A percentile compares a stretch with the other conserved stretches of the same genome.
phyloP scores from a whole-genome alignment of 2,797 vertebrate species.

The Semotilus atromaculatus region DNA sequence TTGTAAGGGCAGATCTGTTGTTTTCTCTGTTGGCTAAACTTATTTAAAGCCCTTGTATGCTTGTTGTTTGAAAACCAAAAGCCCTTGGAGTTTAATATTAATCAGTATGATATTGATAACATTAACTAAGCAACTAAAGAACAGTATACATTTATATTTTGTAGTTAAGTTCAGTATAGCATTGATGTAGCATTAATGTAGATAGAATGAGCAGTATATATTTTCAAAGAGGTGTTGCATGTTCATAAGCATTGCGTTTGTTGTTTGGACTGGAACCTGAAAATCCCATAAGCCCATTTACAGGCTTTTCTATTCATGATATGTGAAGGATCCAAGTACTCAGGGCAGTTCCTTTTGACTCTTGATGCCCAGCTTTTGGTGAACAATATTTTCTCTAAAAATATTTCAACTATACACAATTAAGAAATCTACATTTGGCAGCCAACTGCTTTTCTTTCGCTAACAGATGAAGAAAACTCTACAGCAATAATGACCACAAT shows the following conservation, averaged over 20 bases:
- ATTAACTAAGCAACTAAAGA: slow-evolving; percentile 52
- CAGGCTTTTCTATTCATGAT: slow-evolving; percentile 1
- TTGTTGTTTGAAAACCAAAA: slow-evolving; percentile 79
- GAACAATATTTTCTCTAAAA: slow-evolving; percentile 43
- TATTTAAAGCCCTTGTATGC: slow-evolving; percentile 81
- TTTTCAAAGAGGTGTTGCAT: slow-evolving; percentile 18
- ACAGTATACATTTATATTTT: slow-evolving; percentile 46
- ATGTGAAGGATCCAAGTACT: slow-evolving; percentile 21
- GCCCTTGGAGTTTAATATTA: slow-evolving; percentile 68
- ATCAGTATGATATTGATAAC: slow-evolving; percentile 39
- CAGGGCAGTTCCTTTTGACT: slow-evolving; percentile 30
- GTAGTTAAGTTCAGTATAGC: slow-evolving; percentile 51
- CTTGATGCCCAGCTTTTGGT: slow-evolving; percentile 20
- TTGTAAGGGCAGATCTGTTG: slow-evolving; percentile 50
- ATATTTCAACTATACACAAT: slow-evolving; percentile 43
- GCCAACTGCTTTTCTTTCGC: slow-evolving; percentile 41
- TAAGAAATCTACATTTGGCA: slow-evolving; percentile 47
- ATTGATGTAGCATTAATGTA: slow-evolving; percentile 33
- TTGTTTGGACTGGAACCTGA: slow-evolving; percentile 14
- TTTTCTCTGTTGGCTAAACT: slow-evolving; percentile 62
- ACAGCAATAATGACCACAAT: slow-evolving; percentile 41
- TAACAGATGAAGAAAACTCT: slow-evolving; percentile 34
- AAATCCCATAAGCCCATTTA: slow-evolving; percentile 17
- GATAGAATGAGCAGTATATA: slow-evolving; percentile 33
- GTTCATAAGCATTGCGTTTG: slow-evolving; percentile 14